Conservation (phyloP, 2,113 vertebrate species). For the Herpetotheres cachinnans region DNA sequence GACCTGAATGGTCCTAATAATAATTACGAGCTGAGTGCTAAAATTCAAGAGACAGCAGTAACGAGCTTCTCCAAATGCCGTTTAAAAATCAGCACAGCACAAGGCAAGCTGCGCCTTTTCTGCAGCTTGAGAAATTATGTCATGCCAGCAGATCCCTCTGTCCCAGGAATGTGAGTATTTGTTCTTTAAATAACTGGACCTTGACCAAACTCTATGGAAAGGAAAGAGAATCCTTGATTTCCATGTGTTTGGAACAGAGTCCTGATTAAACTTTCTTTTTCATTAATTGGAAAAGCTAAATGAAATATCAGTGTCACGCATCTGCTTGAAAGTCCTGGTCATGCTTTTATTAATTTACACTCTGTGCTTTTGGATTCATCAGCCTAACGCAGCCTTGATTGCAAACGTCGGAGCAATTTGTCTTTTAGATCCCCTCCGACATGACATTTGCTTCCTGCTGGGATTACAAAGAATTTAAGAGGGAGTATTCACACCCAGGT, state of each 20-base stretch:
- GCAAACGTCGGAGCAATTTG: not conserved
- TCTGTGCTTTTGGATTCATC: not conserved
- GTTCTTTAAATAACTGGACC: not conserved
- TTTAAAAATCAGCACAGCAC: not conserved
- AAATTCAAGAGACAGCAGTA: not conserved
- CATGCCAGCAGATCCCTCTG: not conserved
- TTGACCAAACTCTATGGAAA: not conserved
- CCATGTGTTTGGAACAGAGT: not conserved
- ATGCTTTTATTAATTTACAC: slow-evolving; percentile 10
- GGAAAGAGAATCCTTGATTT: not conserved
- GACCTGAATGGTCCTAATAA: not conserved
- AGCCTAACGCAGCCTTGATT: not conserved
- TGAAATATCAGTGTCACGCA: not conserved
- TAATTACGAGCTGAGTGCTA: not conserved
- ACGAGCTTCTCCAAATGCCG: not conserved
- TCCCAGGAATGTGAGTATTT: slow-evolving; percentile 15
- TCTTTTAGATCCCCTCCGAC: slow-evolving; percentile 10
- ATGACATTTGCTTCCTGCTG: slow-evolving; percentile 37
- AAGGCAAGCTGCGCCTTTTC: not conserved
- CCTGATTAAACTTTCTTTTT: not conserved
- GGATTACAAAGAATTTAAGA: slow-evolving; percentile 23
- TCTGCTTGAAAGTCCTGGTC: not conserved
- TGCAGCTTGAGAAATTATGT: not conserved
- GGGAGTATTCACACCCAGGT: not conserved
- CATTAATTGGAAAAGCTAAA: not conserved